Evolutionary conservation across 2,797 vertebrate species (phyloP), one percentile per base, ranked within the genome.

Genomic region (Poeciliopsis turneri): DNA sequence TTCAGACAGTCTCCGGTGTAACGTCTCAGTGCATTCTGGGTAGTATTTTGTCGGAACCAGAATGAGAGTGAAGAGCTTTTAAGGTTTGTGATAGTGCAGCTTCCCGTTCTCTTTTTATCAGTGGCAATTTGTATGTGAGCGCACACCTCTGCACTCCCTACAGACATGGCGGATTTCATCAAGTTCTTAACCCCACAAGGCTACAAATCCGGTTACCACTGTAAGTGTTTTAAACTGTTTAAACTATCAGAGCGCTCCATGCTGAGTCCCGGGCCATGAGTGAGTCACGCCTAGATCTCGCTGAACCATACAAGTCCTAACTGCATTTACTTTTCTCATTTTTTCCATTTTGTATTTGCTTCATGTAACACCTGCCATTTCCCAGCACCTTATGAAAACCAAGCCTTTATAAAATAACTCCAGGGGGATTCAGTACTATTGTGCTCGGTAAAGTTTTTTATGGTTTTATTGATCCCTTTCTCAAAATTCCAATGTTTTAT

Each of bases 141-240:
- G 57, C 89, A 92, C 92, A 93, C 92, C 89, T 91, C 87, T 78
- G 66, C 49, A 57, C 81, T 93, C 90, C 91, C 93, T 79, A 81
- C 46, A 90, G 92, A 89, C 92, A 77, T 64, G n/a, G 82, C 49
- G 93, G 91, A 93, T 94, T 94, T 95, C 88, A 95, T 87, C 92
- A 91, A 81, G 88, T 90, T 93, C 89, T 92, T 93, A 94, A 91
- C 92, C 91, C 86, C 89, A 86, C 90, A 90, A 92, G 91, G 90
- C 93, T 88, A 87, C 94, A 95, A 94, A 95, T 94, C 93, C 94
- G 78, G 89, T 93, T 94, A 94, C 89, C 90, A 92, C 91, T 94
- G 87, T 93, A 93, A 92, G 91, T 92, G 89, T 92, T 95, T 94
- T 92, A 94, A 94, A 92, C 84, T 85, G 85, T 93, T 93, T 89